phyloP scores from a whole-genome alignment of 92 coral and sea anemone genomes.

The Epizoanthus ramosus region DNA sequence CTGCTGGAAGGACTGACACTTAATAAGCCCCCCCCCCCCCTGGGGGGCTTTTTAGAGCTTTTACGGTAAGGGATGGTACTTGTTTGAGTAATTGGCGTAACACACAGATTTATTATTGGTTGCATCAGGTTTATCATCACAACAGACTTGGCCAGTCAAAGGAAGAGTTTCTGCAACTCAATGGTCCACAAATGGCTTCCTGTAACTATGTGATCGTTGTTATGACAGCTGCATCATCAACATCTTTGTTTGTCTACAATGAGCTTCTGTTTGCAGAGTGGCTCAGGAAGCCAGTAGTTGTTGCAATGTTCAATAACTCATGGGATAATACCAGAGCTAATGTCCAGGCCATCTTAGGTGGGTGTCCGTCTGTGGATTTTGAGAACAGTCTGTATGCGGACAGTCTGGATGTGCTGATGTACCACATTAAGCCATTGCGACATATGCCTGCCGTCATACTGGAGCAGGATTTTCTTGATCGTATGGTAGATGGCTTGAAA shows the following conservation, averaged over 20 bases:
- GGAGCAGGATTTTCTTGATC: conserved; percentile 85
- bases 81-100: background rate
- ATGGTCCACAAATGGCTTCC: conserved; percentile 64
- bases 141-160: conserved; percentile 83
- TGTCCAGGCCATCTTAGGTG: conserved; percentile 85
- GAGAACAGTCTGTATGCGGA: conserved; percentile 62
- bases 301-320: conserved; percentile 77
- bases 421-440: conserved; percentile 81
- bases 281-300: conserved; percentile 76
- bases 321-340: conserved; percentile 73
- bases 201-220: conserved; percentile 71
- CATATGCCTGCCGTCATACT: conserved; percentile 89
- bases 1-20: too few relatives aligned
- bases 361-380: conserved; percentile 82
- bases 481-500: conserved; percentile 82
- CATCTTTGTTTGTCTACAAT: conserved; percentile 84
- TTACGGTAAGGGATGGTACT: too few relatives aligned
- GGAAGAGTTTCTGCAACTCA: conserved; percentile 79
- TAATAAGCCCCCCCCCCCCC: too few relatives aligned
- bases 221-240: conserved; percentile 74
- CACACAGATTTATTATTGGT: background rate
- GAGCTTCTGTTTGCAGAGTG: conserved; percentile 85
- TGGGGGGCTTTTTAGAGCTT: too few relatives aligned
- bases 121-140: conserved; percentile 74
- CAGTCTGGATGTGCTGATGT: conserved; percentile 80